phyloP scores from a whole-genome alignment of 2,888 invertebrate genomes.

The Drosophila anomalipes region DNA sequence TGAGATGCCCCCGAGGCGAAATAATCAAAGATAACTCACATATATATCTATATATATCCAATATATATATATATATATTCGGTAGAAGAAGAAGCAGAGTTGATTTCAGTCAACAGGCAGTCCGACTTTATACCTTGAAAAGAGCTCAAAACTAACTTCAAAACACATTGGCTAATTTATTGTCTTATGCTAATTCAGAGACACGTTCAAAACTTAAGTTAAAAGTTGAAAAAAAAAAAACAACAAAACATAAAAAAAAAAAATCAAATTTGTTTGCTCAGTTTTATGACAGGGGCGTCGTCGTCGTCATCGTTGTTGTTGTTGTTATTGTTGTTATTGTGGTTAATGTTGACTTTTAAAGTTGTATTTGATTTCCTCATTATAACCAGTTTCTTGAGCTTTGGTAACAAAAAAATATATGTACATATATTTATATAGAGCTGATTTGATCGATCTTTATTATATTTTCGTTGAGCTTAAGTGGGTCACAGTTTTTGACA shows the following conservation, averaged over 20 bases:
- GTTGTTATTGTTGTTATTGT: neutral
- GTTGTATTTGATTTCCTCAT: constrained; percentile 67
- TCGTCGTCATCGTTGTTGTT: neutral
- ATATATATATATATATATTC: neutral
- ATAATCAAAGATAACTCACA: constrained; percentile 16
- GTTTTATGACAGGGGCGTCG: constrained; percentile 60
- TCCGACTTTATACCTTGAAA: constrained; percentile 20
- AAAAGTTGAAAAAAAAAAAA: neutral
- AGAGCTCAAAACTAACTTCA: constrained; percentile 17
- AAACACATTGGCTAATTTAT: constrained; percentile 64
- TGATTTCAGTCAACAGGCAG: neutral
- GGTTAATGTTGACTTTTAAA: constrained; percentile 37
- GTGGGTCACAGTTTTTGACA: constrained; percentile 52
- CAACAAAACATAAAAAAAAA: neutral
- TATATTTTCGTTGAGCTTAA: constrained; percentile 19
- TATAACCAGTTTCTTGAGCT: constrained; percentile 51
- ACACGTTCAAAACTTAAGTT: constrained; percentile 7
- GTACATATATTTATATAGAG: constrained; percentile 3
- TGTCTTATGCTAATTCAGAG: constrained; percentile 59
- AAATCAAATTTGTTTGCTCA: constrained; percentile 51
- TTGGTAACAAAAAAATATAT: neutral
- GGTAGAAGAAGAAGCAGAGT: constrained; percentile 1
- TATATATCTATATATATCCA: neutral
- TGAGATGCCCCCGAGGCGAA: constrained; percentile 18
- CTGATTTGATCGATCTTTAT: constrained; percentile 29